Base-by-base conservation (phyloP, 2,888 invertebrate genomes). In the Zaprionus obscuricornis region DNA sequence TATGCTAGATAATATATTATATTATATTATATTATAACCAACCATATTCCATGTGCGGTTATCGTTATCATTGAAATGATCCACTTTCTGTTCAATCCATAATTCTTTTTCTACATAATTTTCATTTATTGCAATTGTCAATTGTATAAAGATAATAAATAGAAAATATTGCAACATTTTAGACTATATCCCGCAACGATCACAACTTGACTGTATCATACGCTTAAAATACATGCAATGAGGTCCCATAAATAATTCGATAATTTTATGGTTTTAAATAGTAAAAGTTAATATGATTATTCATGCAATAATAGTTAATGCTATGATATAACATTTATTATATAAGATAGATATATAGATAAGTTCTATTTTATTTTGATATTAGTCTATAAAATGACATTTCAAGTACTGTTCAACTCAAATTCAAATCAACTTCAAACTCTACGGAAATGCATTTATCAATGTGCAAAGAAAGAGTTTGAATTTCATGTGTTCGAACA, bases 1-100 rank as follows among this genome's bases (percentile, higher is more conserved):
- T 11, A 4, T 2, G 4, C 27, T 10, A 22, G 4, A 18, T 7
- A 1, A 17, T 34, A 2, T 34, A n/a, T 27, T 51, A n/a, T n/a
- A n/a, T n/a, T n/a, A n/a, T n/a, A n/a, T n/a, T n/a, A n/a, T 10
- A 31, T 2, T 18, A 14, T 43, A 76, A 10, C 49, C 3, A 43
- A 88, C 88, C 88, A 94, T 94, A 59, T 84, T 64, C 90, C 92
- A 94, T 0, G 91, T 92, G 2, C 89, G 89, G 22, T 88, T 87
- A 60, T 93, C 92, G 34, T 89, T 91, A 0, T 60, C 74, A 83
- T 93, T 92, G 69, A 93, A 94, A 78, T 94, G 92, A 83, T 94
- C 93, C 2, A 93, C 67, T 1, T 92, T 92, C 89, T 93, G 93
- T 1, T 88, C 79, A 37, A 93, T 91, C 92, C 92, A 92, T 62